Base-by-base conservation (phyloP, 2,888 invertebrate genomes). In the Serripes groenlandicus region DNA sequence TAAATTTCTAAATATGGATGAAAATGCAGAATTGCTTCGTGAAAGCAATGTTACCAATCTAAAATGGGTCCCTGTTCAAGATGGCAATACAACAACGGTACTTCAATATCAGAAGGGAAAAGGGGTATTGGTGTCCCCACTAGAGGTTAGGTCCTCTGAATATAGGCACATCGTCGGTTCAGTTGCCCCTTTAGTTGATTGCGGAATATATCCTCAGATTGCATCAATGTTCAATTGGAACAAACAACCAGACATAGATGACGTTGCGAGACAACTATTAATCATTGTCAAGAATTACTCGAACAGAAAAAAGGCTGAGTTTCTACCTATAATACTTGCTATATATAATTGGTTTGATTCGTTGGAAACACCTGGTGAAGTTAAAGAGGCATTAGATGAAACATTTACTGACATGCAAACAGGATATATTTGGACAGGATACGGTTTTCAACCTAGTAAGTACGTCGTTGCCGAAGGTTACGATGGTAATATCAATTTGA, bases 91-190 rank as follows among this genome's bases (percentile, higher is more conserved):
- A 34, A 23, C 30, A 15, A 18, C 35, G 23, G 5, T 72, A 7
- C 58, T 42, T 30, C 58, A 58, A 32, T 60, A 60, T 28, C 35
- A 58, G 18, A 42, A 72, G 60, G 42, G 60, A 7, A 23, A 37
- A 30, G 37, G 30, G 28, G 18, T 42, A 15, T 49, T 75, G 15
- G 76, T 73, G 35, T 37, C 64, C 15, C 82, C 85, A 30, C 4
- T 28, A 9, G 73, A 85, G 5, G 30, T 85, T n/a, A 54, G 26
- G n/a, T 15, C 54, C n/a, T 23, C 37, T n/a, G 58, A 71, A 23
- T 78, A 60, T 69, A 52, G 23, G 4, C 62, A 66, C 34, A n/a
- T 80, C 21, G 66, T 82, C 58, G 82, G 85, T 32, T 75, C 64
- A n/a, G 72, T 74, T n/a, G n/a, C 35, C 15, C 80, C 80, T n/a